phyloP scores from a whole-genome alignment of 2,888 invertebrate genomes.

The Oligia fasciuncula region DNA sequence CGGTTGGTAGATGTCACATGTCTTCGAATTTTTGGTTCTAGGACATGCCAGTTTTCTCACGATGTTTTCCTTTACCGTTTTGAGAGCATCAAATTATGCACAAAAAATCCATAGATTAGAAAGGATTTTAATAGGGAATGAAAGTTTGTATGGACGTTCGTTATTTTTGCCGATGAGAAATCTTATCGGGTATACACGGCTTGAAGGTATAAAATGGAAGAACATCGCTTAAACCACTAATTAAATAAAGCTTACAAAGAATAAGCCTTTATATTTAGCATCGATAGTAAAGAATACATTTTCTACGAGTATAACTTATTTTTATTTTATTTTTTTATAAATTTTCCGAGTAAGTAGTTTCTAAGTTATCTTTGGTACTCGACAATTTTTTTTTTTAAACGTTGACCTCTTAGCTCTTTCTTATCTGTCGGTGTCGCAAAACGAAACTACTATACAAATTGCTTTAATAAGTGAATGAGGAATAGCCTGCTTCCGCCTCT shows the following conservation, averaged over 20 bases:
- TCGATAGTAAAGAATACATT: neutral
- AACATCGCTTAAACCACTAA: neutral
- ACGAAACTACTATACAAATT: neutral
- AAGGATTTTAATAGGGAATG: neutral
- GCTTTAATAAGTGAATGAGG: neutral
- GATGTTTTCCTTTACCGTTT: too few species aligned
- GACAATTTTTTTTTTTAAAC: too few species aligned
- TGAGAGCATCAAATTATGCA: too few species aligned
- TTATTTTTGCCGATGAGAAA: neutral
- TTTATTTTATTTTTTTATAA: too few species aligned
- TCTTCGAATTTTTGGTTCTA: too few species aligned
- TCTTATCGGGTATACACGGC: neutral
- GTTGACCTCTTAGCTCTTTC: too few species aligned
- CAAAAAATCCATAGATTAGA: neutral
- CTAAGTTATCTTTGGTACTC: neutral
- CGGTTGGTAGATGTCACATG: too few species aligned
- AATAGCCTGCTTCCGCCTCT: neutral
- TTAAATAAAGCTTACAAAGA: neutral
- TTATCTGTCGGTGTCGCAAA: neutral
- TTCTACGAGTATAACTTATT: too few species aligned
- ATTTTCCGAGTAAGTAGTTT: neutral
- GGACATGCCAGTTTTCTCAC: too few species aligned
- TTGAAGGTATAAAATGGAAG: neutral
- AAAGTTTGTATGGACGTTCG: neutral
- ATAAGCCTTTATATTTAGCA: too few species aligned